Evolutionary conservation across 2,888 invertebrate genomes (phyloP), one percentile per base, ranked within the genome.

Genomic region (Eupeodes latifasciatus): DNA sequence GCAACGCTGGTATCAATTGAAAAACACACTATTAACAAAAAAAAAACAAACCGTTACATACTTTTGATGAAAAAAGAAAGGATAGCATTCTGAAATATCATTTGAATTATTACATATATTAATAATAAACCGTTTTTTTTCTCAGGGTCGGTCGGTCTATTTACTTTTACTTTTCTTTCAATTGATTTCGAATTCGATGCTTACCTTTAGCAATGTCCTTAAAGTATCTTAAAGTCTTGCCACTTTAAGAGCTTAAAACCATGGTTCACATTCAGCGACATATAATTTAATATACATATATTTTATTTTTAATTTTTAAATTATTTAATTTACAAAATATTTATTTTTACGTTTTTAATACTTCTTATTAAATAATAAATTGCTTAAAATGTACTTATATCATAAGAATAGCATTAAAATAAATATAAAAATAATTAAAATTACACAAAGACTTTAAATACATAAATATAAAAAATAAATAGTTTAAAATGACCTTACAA

Each of bases 401-500:
- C 5, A 40, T 40, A 40, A 40, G 5, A 53, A 16, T 53, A 69
- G 6, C 16, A 34, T 4, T 5, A 16, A n/a, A 36, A 16, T 69
- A 67, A 51, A 51, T 34, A 36, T 5, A 10, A n/a, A 67, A 10
- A 67, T 36, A 51, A 69, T 12, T 36, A 16, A 53, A 69, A 10
- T 34, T 49, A 34, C 14, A 34, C 9, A 27, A 9, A 10, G 1
- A 51, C 34, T 10, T 53, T 16, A 51, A 34, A 10, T 36, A 36
- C 10, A n/a, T 14, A 47, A 4, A 12, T 47, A 11, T 12, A 11
- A 14, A 27, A 66, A 66, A 66, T 66, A 53, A 69, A 69, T 69
- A 69, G 10, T 19, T 12, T 53, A 36, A 19, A 69, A 53, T 66
- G 66, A 5, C 66, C 49, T 66, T 66, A 66, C 7, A 66, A 66